phyloP scores from a whole-genome alignment of 2,888 invertebrate genomes.

The Ectemnius lituratus region DNA sequence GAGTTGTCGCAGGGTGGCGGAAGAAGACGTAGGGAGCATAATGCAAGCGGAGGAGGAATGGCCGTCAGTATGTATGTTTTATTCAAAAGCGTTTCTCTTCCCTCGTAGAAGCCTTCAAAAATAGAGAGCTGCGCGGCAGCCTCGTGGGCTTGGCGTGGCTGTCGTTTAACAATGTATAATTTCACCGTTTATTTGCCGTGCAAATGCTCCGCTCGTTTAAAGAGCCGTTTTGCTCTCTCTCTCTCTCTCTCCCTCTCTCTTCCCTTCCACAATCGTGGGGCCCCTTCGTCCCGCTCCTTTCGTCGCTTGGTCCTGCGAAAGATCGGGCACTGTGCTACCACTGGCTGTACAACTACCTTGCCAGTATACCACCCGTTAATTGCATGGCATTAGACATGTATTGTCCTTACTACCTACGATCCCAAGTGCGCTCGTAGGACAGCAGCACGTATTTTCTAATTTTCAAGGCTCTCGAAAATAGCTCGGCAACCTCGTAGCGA shows the following conservation, averaged over 20 bases:
- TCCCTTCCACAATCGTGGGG: too few relatives aligned
- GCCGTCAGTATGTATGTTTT: conserved; percentile 57
- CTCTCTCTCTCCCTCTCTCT: neutral
- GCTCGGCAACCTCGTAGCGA: neutral
- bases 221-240: conserved; percentile 25
- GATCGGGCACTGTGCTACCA: neutral
- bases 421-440: neutral
- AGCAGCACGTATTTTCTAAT: conserved; percentile 2
- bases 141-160: conserved; percentile 38
- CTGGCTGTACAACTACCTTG: neutral
- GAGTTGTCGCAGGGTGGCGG: conserved; percentile 5
- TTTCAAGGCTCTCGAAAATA: neutral
- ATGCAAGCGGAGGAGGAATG: conserved; percentile 40
- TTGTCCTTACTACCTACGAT: neutral
- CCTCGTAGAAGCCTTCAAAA: conserved; percentile 47
- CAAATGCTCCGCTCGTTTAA: conserved; percentile 45
- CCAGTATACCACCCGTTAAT: neutral
- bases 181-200: conserved; percentile 59
- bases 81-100: conserved; percentile 52
- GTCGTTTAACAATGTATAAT: conserved; percentile 65
- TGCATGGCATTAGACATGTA: conserved; percentile 2
- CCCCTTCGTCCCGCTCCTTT: neutral
- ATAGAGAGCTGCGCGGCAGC: conserved; percentile 31
- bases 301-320: conserved; percentile 13
- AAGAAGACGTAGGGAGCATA: conserved; percentile 34